Evolutionary conservation across 1,140 invertebrate genomes (phyloP).

Genomic region (Plutomurus gul): DNA sequence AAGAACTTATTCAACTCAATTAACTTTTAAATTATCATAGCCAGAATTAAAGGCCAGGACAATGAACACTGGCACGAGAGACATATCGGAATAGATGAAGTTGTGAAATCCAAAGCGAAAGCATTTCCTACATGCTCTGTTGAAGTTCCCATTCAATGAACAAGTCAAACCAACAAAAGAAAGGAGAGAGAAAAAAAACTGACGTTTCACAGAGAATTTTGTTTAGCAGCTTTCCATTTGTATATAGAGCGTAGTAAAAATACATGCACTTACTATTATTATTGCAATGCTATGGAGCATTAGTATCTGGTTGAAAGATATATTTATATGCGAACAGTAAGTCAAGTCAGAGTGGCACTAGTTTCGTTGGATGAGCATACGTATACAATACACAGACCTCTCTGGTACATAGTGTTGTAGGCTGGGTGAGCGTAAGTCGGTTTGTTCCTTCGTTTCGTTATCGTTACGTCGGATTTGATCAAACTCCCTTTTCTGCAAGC

Average conservation of each 20-base stretch:
- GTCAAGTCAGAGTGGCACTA: too few species aligned
- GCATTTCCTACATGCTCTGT: background rate
- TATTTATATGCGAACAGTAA: too few species aligned
- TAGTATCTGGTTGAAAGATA: too few species aligned
- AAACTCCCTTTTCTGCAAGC: constrained; percentile 53
- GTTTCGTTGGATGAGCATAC: background rate
- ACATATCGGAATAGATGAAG: background rate
- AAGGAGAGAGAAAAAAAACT: background rate
- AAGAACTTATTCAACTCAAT: too few species aligned
- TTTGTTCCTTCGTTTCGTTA: constrained; percentile 45
- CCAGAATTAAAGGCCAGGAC: too few species aligned
- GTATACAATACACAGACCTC: too few species aligned
- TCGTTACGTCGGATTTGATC: constrained; percentile 54
- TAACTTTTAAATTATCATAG: too few species aligned
- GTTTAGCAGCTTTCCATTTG: background rate
- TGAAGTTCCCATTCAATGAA: background rate
- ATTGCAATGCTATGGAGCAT: too few species aligned
- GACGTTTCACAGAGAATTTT: background rate
- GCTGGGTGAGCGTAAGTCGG: background rate
- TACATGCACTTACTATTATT: too few species aligned
- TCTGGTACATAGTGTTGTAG: background rate
- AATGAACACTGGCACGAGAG: too few species aligned
- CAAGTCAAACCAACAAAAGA: background rate
- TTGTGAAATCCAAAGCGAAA: background rate
- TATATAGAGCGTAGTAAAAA: background rate